These are phyloP conservation scores for Zaprionus capensis DNA, from an alignment of 1,140 invertebrate species.

Conservation along the genomic window DNA sequence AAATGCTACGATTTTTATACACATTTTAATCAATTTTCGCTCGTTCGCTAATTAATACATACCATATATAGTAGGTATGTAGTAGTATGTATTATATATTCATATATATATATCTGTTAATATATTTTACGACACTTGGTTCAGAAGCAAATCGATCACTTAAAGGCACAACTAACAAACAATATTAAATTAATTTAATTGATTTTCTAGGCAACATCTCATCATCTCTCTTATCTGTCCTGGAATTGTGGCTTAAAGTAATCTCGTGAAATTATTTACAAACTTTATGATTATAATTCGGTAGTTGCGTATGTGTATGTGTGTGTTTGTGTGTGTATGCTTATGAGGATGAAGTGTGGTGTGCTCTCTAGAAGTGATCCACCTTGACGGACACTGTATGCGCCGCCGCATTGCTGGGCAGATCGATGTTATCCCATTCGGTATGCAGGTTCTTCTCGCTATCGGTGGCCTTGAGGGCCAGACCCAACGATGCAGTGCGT, in stretches of 20 bases:
- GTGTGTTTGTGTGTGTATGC: slow-evolving; percentile 18
- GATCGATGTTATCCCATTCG: slow-evolving; percentile 91
- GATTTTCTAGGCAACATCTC: slow-evolving; percentile 57
- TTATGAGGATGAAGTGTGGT: slow-evolving; percentile 38
- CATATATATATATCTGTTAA: slow-evolving; percentile 10
- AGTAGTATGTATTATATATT: neutral
- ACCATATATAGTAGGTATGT: neutral
- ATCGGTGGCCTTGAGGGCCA: slow-evolving; percentile 92
- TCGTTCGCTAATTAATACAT: slow-evolving; percentile 12
- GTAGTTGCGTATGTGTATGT: slow-evolving; percentile 19
- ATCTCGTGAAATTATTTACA: slow-evolving; percentile 66
- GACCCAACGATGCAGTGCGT: slow-evolving; percentile 88
- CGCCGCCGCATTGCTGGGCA: slow-evolving; percentile 90
- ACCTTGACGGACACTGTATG: slow-evolving; percentile 95
- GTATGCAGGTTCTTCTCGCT: slow-evolving; percentile 89
- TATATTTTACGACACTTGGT: slow-evolving; percentile 49
- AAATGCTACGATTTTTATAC: slow-evolving; percentile 63
- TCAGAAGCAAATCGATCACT: slow-evolving; percentile 71
- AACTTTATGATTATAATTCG: slow-evolving; percentile 39
- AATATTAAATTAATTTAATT: slow-evolving; percentile 68
- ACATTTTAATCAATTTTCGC: slow-evolving; percentile 41
- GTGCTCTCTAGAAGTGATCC: slow-evolving; percentile 90
- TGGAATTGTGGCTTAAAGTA: slow-evolving; percentile 58
- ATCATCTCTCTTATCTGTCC: slow-evolving; percentile 31
- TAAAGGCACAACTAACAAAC: slow-evolving; percentile 80